These are phyloP conservation scores for Octopus bimaculoides DNA, from an alignment of 1,140 invertebrate genomes.

Conservation along the genomic window DNA sequence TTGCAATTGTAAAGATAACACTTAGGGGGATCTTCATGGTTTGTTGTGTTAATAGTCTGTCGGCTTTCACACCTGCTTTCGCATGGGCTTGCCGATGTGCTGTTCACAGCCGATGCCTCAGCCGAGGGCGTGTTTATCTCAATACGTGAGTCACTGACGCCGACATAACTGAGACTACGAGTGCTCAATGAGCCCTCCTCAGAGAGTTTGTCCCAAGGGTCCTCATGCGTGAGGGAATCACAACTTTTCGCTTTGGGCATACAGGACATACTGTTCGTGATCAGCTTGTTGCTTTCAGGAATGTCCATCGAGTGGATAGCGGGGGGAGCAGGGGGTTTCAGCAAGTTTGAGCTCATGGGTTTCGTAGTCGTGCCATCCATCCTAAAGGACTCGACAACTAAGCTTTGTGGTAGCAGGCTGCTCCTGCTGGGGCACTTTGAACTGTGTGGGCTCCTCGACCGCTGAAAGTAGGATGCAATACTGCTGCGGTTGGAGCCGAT, in stretches of 20 bases:
- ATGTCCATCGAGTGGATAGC: background rate
- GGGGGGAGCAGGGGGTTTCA: background rate
- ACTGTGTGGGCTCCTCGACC: slow-evolving; percentile 45
- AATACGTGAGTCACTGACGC: slow-evolving; percentile 19
- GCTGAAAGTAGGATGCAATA: slow-evolving; percentile 42
- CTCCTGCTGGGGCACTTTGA: slow-evolving; percentile 44
- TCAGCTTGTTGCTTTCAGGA: background rate
- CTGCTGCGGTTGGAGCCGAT: slow-evolving; percentile 40
- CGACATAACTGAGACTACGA: slow-evolving; percentile 30
- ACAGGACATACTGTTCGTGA: background rate
- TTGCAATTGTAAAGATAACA: slow-evolving; percentile 15
- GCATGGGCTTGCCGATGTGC: slow-evolving; percentile 23
- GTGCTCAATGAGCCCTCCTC: slow-evolving; percentile 15
- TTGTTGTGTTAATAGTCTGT: slow-evolving; percentile 21
- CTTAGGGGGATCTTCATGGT: slow-evolving; percentile 21
- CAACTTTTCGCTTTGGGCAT: slow-evolving; percentile 23
- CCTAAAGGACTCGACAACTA: slow-evolving; percentile 23
- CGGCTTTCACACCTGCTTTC: slow-evolving; percentile 34
- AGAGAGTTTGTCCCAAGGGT: slow-evolving; percentile 19
- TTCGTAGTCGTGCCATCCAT: background rate
- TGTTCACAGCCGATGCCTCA: slow-evolving; percentile 15
- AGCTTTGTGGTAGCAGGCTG: slow-evolving; percentile 39
- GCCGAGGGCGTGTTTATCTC: slow-evolving; percentile 19
- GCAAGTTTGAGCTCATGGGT: slow-evolving; percentile 13
- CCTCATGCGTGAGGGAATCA: slow-evolving; percentile 16